Conservation (phyloP, 2,797 vertebrate genomes). For the Dendrocincla fuliginosa region DNA sequence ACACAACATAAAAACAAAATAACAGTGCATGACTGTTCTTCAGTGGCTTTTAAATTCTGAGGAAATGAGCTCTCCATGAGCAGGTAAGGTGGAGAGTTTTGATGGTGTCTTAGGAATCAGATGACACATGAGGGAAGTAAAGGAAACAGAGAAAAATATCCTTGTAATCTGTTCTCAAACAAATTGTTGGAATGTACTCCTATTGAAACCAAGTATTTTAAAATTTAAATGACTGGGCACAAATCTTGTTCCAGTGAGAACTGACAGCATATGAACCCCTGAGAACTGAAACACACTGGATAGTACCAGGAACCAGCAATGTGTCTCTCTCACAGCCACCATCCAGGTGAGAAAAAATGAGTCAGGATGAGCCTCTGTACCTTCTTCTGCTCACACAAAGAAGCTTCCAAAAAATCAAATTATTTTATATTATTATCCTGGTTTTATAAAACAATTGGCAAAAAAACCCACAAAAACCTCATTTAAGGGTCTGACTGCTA, state of each 20-base stretch:
- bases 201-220: not conserved
- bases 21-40: not conserved
- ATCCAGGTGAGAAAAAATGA: not conserved
- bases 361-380: not conserved
- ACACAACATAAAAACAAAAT: conserved; percentile 17
- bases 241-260: not conserved
- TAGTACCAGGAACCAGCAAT: not conserved
- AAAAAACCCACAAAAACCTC: not conserved
- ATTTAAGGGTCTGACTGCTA: not conserved
- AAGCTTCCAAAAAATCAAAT: not conserved
- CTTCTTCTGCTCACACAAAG: not conserved
- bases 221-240: not conserved
- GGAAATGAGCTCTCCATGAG: not conserved
- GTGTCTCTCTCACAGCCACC: not conserved
- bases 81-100: conserved; percentile 14
- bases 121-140: not conserved
- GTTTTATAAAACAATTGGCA: not conserved
- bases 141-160: not conserved
- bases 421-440: not conserved
- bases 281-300: not conserved
- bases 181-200: not conserved
- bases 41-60: conserved; percentile 18
- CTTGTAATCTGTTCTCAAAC: not conserved
- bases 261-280: not conserved
- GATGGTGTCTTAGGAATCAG: not conserved